Conservation (phyloP, 2,113 vertebrate species). For the Syrmaticus mikado region DNA sequence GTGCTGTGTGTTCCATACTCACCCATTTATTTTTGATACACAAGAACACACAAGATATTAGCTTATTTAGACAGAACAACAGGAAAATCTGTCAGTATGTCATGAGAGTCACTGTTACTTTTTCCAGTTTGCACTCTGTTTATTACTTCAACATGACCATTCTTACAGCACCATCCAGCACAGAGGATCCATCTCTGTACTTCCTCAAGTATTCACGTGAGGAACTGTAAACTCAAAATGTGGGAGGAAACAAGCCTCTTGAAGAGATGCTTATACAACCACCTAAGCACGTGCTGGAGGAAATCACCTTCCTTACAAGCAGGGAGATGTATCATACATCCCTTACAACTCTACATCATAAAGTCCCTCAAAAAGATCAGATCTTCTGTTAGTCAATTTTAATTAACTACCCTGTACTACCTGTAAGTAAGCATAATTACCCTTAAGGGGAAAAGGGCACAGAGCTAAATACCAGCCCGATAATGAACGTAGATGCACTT, state of each 20-base stretch:
- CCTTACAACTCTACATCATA: not conserved
- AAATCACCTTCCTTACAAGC: not conserved
- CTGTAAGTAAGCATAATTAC: not conserved
- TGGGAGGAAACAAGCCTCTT: not conserved
- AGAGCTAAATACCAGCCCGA: not conserved
- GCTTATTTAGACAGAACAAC: not conserved
- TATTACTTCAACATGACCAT: not conserved
- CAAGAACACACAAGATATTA: not conserved
- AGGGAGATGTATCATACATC: not conserved
- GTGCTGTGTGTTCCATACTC: not conserved
- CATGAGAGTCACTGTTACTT: not conserved
- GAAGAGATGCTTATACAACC: not conserved
- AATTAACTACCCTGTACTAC: not conserved
- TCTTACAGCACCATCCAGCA: not conserved
- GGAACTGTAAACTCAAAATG: not conserved
- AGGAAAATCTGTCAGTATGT: not conserved
- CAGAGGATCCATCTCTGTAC: not conserved
- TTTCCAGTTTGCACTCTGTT: not conserved
- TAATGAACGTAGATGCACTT: not conserved
- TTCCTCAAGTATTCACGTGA: not conserved
- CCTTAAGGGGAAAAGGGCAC: not conserved
- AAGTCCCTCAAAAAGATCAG: not conserved
- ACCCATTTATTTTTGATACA: slow-evolving; percentile 24
- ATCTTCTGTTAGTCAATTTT: not conserved
- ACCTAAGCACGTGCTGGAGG: not conserved